Percentiles rank a stretch among this genome's conserved stretches.
phyloP scores from a whole-genome alignment of 2,888 invertebrate genomes.

The Cremastinae sp. region DNA sequence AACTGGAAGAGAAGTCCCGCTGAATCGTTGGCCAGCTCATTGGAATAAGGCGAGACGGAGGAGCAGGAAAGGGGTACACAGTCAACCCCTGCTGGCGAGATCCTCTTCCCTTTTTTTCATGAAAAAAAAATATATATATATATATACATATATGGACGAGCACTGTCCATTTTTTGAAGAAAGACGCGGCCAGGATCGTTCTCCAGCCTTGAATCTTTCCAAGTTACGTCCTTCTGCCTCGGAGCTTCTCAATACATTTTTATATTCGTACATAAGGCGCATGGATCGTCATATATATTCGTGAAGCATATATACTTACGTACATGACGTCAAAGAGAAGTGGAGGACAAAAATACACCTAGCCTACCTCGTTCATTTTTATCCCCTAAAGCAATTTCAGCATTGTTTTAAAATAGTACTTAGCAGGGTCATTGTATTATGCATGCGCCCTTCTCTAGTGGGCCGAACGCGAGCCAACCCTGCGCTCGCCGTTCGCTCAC shows the following conservation, averaged over 20 bases:
- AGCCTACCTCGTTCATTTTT: slow-evolving; percentile 80
- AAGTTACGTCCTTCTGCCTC: not conserved
- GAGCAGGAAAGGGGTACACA: slow-evolving; percentile 47
- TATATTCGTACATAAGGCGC: slow-evolving; percentile 40
- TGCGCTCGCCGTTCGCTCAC: slow-evolving; percentile 44
- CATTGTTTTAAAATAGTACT: slow-evolving; percentile 81
- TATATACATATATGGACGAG: slow-evolving; percentile 13
- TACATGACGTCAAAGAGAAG: slow-evolving; percentile 71
- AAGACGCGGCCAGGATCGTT: not conserved
- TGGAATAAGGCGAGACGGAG: slow-evolving; percentile 48
- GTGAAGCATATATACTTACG: slow-evolving; percentile 16
- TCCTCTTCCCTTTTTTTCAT: slow-evolving; percentile 35
- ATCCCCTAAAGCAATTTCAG: slow-evolving; percentile 81
- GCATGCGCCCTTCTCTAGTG: slow-evolving; percentile 79
- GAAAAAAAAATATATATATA: slow-evolving; percentile 13
- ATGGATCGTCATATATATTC: slow-evolving; percentile 14
- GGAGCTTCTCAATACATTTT: slow-evolving; percentile 13
- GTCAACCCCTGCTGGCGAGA: slow-evolving; percentile 59
- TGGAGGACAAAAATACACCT: slow-evolving; percentile 80
- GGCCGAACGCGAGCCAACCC: slow-evolving; percentile 60
- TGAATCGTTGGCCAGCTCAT: slow-evolving; percentile 53
- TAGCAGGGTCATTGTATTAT: slow-evolving; percentile 81
- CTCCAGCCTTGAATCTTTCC: not conserved
- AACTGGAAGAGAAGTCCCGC: slow-evolving; percentile 61
- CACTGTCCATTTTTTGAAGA: not conserved